Evolutionary conservation across 2,113 vertebrate species (phyloP).

Genomic region (Microcebus tavaratra): DNA sequence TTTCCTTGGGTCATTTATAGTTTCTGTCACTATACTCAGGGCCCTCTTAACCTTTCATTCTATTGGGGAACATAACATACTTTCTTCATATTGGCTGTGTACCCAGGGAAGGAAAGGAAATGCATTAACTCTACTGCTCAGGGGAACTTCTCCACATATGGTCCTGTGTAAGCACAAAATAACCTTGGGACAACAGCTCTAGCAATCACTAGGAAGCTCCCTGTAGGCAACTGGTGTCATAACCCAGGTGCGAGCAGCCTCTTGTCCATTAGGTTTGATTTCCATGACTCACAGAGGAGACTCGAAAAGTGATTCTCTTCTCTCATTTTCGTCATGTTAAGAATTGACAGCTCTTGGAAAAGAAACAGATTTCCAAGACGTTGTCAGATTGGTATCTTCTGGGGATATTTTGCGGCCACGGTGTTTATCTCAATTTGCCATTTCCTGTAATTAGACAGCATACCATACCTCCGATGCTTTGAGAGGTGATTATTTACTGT

Average conservation of each 20-base stretch:
- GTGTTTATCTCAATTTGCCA: slow-evolving; percentile 61
- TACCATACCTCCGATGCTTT: slow-evolving; percentile 37
- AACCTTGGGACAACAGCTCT: neutral
- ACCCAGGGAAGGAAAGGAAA: neutral
- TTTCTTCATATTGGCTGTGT: neutral
- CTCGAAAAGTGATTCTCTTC: slow-evolving; percentile 24
- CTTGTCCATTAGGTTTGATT: slow-evolving; percentile 19
- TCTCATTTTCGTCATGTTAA: neutral
- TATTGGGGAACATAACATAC: neutral
- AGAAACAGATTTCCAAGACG: slow-evolving; percentile 42
- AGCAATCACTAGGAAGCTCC: neutral
- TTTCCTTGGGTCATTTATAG: neutral
- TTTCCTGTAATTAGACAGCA: slow-evolving; percentile 60
- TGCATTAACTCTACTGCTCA: neutral
- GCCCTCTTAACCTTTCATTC: neutral
- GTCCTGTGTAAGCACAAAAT: neutral
- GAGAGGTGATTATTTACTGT: slow-evolving; percentile 20
- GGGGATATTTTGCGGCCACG: neutral
- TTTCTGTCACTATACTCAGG: neutral
- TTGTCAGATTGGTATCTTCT: slow-evolving; percentile 40
- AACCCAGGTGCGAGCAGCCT: neutral
- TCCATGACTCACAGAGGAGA: slow-evolving; percentile 22
- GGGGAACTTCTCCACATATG: neutral
- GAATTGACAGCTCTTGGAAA: slow-evolving; percentile 37
- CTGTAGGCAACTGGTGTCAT: neutral